phyloP scores from a whole-genome alignment of 2,888 invertebrate species.

The Petrolisthes manimaculis region DNA sequence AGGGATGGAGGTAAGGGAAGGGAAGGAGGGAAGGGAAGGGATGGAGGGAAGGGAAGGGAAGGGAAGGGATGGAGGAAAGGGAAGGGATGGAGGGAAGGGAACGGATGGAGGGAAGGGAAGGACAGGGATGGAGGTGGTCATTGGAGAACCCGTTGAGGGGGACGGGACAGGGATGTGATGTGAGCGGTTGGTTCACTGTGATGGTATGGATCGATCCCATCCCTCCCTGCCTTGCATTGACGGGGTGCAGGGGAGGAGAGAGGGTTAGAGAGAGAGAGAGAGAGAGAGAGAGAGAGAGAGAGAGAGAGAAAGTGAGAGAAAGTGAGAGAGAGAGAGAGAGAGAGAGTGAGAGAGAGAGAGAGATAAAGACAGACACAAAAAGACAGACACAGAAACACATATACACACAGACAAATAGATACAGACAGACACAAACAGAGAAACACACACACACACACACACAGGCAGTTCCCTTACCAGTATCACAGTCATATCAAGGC shows the following conservation, averaged over 20 bases:
- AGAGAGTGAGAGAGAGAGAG: slow-evolving; percentile 11
- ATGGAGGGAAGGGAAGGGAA: not conserved
- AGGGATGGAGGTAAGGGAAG: not conserved
- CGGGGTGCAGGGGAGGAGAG: too few relatives aligned
- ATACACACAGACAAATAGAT: not conserved
- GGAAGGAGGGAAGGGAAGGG: not conserved
- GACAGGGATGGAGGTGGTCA: not conserved
- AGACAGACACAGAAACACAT: too few relatives aligned
- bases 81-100: not conserved
- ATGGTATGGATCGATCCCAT: too few relatives aligned
- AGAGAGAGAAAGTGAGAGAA: too few relatives aligned
- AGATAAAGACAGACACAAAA: too few relatives aligned
- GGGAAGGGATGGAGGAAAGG: not conserved
- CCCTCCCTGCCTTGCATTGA: too few relatives aligned
- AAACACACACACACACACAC: not conserved
- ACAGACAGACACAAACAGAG: not conserved
- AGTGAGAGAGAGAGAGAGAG: not conserved
- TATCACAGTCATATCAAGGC: not conserved
- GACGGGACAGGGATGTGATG: too few relatives aligned
- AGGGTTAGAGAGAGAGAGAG: too few relatives aligned
- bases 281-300: too few relatives aligned
- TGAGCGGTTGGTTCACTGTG: too few relatives aligned
- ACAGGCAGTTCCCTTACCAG: too few relatives aligned
- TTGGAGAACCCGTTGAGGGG: not conserved
- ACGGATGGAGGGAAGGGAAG: not conserved